Percentiles rank a stretch among this genome's conserved stretches.
These are phyloP conservation scores for Sula dactylatra DNA, from an alignment of 2,113 vertebrate genomes.

Conservation along the genomic window DNA sequence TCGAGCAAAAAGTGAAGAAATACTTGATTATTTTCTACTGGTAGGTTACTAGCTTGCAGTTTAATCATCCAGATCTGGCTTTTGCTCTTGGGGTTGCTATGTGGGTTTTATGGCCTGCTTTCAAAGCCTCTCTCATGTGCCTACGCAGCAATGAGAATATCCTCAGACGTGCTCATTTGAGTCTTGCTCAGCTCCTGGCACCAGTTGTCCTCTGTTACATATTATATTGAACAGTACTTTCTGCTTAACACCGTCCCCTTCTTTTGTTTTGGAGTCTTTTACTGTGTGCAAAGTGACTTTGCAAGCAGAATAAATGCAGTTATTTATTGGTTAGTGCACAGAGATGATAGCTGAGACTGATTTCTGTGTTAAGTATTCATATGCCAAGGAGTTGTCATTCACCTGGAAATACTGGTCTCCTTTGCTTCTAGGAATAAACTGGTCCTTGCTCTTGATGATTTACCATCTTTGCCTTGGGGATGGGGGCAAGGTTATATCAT, in stretches of 20 bases:
- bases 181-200: not conserved
- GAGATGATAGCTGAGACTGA: not conserved
- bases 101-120: not conserved
- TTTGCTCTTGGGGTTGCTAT: not conserved
- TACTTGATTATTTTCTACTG: rapidly evolving
- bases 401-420: not conserved
- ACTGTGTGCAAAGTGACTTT: not conserved
- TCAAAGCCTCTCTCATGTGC: not conserved
- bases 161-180: not conserved
- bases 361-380: not conserved
- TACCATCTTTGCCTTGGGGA: not conserved
- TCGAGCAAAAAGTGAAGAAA: not conserved
- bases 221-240: not conserved
- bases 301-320: not conserved
- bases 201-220: not conserved
- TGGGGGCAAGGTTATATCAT: not conserved
- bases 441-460: not conserved
- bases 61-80: not conserved
- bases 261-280: not conserved
- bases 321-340: not conserved
- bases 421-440: not conserved
- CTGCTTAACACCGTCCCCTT: not conserved
- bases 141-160: not conserved
- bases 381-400: not conserved
- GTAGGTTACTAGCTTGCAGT: not conserved